A percentile compares a stretch with the other conserved stretches of the same genome.
These are phyloP conservation scores for Brachionus koreanus DNA, from an alignment of 1,140 invertebrate species.

Conservation along the genomic window DNA sequence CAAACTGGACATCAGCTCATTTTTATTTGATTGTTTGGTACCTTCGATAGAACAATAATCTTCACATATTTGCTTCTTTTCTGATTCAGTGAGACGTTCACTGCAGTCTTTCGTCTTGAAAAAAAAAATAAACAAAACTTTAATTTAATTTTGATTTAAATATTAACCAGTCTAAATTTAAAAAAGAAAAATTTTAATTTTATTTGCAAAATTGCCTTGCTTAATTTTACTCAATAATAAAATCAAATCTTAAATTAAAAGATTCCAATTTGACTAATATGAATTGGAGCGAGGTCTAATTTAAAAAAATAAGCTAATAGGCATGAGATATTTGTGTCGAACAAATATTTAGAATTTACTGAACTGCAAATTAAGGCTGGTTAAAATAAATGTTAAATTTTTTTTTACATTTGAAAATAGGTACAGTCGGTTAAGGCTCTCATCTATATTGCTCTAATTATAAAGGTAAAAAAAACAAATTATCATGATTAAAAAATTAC, in stretches of 20 bases:
- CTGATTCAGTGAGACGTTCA: not conserved
- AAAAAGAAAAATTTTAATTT: not conserved
- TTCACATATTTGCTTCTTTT: not conserved
- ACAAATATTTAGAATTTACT: not conserved
- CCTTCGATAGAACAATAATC: not conserved
- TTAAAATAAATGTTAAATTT: not conserved
- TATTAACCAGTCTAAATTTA: not conserved
- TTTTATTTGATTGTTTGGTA: not conserved
- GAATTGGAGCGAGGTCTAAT: not conserved
- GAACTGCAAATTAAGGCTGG: not conserved
- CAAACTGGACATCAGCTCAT: not conserved
- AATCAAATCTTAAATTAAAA: not conserved
- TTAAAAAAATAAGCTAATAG: not conserved
- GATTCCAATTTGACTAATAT: not conserved
- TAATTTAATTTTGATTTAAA: not conserved
- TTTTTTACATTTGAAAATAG: slow-evolving; percentile 7
- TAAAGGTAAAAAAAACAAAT: not conserved
- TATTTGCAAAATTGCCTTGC: not conserved
- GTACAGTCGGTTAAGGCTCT: not conserved
- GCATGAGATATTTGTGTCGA: not conserved
- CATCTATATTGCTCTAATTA: not conserved
- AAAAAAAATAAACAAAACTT: not conserved
- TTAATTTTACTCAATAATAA: not conserved
- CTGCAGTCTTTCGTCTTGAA: not conserved
- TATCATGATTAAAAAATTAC: not conserved